Evolutionary conservation across 2,797 vertebrate genomes (phyloP), one percentile per base, ranked within the genome.

Genomic region (Typhlichthys subterraneus): DNA sequence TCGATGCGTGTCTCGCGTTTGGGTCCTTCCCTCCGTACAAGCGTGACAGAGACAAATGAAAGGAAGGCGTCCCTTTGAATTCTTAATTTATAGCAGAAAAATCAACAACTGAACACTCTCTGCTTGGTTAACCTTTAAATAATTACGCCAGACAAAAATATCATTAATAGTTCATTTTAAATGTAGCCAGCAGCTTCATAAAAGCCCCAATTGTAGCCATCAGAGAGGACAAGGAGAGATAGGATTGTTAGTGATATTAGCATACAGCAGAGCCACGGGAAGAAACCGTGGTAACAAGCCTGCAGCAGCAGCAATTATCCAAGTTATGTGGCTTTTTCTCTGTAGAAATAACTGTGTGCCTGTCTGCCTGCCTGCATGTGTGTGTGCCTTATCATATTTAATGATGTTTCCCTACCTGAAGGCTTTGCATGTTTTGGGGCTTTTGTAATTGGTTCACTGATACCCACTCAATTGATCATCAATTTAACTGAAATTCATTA

Each of bases 261-360:
- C 85, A 88, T 85, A 78, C 72, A 60, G 80, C 29, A 68, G 69
- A 11, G 78, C 62, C 48, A 76, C 72, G 79, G 65, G 86, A 75
- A 87, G 75, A 51, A 85, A 84, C 87, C 89, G 90, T 87, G 89
- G 90, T 88, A 87, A 80, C 75, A 63, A 80, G 85, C 88, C 89
- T 83, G 69, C 62, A 80, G 88, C 85, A 63, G 72, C 86, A 54
- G 61, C 73, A 70, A 75, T 86, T 84, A 85, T 85, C 75, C 85
- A 83, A 83, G 81, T 89, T 86, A 76, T 82, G 73, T 82, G 68
- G 65, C 14, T 54, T 53, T 62, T 77, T 55, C 70, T 77, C 73
- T 51, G 74, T 77, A 78, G 66, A 33, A 81, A 73, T 82, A 84
- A 79, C 83, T 88, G 80, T 74, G 23, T 75, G 70, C 65, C 9